phyloP scores from a whole-genome alignment of 2,797 vertebrate genomes.

The Sebastes kiyomatsui region DNA sequence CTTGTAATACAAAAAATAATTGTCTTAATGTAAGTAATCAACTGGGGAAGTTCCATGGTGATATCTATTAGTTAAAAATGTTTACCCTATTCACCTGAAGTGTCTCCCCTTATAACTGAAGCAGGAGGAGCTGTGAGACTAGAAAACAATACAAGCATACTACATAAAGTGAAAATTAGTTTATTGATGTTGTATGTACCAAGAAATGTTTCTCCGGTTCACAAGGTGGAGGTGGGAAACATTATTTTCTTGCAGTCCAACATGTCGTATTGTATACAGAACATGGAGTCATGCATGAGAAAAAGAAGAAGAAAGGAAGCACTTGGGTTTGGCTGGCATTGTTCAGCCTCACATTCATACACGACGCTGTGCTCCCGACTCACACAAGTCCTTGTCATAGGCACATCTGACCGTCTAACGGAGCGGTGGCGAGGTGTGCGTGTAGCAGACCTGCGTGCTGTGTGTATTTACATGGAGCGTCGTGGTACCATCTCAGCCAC shows the following conservation, averaged over 20 bases:
- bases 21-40: no score
- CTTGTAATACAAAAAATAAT: no score
- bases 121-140: neutral
- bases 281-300: constrained; percentile 39
- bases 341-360: constrained; percentile 51
- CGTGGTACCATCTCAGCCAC: constrained; percentile 38
- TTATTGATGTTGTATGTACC: constrained; percentile 82
- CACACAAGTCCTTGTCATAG: constrained; percentile 42
- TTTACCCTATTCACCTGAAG: no score
- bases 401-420: constrained; percentile 13
- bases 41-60: no score
- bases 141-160: neutral
- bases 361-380: constrained; percentile 4
- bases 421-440: constrained; percentile 1
- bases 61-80: no score
- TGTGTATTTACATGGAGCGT: constrained; percentile 40
- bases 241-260: constrained; percentile 46
- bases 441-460: constrained; percentile 36
- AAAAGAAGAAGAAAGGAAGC: constrained; percentile 27
- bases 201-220: constrained; percentile 52
- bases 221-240: constrained; percentile 29
- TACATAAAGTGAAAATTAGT: constrained; percentile 67
- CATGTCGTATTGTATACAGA: constrained; percentile 48
- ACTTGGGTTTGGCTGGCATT: constrained; percentile 23
- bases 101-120: neutral